These are phyloP conservation scores for Trissonchulus latispiculum DNA, from an alignment of 2,888 invertebrate genomes.

Conservation along the genomic window DNA sequence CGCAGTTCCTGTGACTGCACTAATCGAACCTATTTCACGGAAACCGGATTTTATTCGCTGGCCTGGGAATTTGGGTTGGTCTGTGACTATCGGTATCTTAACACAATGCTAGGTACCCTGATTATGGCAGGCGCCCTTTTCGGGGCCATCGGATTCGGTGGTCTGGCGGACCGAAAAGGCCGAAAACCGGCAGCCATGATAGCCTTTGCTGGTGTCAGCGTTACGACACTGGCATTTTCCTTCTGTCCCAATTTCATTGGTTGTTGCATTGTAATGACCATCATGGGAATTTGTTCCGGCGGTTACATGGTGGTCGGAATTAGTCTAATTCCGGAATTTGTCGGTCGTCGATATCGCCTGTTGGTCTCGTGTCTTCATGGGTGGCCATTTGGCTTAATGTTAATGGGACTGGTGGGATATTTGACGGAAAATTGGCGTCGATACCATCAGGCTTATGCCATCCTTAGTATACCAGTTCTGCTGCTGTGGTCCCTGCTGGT, in stretches of 20 bases:
- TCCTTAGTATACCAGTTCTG: not conserved
- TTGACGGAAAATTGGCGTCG: conserved; percentile 19
- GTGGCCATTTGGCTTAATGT: conserved; percentile 21
- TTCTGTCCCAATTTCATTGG: not conserved
- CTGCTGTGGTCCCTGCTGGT: not conserved
- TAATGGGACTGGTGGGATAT: conserved; percentile 20
- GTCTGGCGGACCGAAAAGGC: not conserved
- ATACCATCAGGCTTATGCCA: not conserved
- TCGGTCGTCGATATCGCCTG: conserved; percentile 15
- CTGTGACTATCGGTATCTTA: not conserved
- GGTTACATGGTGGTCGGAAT: conserved; percentile 23
- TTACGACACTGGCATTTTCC: not conserved
- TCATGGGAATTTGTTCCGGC: conserved; percentile 17
- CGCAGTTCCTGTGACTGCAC: not conserved
- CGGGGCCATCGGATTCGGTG: not conserved
- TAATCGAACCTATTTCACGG: not conserved
- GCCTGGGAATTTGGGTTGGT: not conserved
- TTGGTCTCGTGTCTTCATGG: conserved; percentile 14
- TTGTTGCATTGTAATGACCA: not conserved
- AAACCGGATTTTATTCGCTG: not conserved
- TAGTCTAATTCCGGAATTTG: conserved; percentile 8
- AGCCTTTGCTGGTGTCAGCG: not conserved
- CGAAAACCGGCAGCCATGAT: not conserved
- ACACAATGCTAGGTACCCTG: not conserved
- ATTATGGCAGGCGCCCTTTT: not conserved